phyloP scores from a whole-genome alignment of 1,140 invertebrate species.

The Drosophila mauritiana region DNA sequence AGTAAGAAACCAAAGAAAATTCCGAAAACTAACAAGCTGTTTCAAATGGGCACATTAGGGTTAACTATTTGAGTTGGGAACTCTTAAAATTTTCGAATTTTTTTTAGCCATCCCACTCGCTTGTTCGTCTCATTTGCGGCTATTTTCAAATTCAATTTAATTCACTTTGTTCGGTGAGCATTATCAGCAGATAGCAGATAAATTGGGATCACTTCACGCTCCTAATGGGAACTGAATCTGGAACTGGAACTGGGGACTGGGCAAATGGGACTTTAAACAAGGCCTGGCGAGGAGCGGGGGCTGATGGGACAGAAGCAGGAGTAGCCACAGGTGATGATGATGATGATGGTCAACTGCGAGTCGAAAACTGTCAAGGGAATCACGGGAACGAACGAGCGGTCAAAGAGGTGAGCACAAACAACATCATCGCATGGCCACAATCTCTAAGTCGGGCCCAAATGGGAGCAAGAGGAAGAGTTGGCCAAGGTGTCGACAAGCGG shows the following conservation, averaged over 20 bases:
- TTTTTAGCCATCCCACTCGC: slow-evolving; percentile 14
- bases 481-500: slow-evolving; percentile 50
- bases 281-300: background rate
- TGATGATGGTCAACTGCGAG: slow-evolving; percentile 20
- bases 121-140: slow-evolving; percentile 42
- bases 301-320: slow-evolving; percentile 44
- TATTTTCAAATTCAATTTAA: slow-evolving; percentile 84
- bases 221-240: slow-evolving; percentile 67
- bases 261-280: background rate
- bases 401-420: slow-evolving; percentile 81
- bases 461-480: slow-evolving; percentile 24
- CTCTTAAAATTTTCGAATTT: background rate
- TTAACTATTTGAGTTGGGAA: background rate
- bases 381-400: slow-evolving; percentile 68
- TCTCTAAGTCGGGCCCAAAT: slow-evolving; percentile 62
- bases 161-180: slow-evolving; percentile 85
- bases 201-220: slow-evolving; percentile 84
- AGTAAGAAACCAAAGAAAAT: background rate
- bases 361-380: slow-evolving; percentile 49
- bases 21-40: slow-evolving; percentile 3
- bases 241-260: background rate
- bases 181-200: slow-evolving; percentile 84
- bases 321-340: slow-evolving; percentile 54
- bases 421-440: slow-evolving; percentile 83
- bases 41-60: slow-evolving; percentile 8